Conservation (phyloP, 2,113 vertebrate species). For the Podilymbus podiceps region DNA sequence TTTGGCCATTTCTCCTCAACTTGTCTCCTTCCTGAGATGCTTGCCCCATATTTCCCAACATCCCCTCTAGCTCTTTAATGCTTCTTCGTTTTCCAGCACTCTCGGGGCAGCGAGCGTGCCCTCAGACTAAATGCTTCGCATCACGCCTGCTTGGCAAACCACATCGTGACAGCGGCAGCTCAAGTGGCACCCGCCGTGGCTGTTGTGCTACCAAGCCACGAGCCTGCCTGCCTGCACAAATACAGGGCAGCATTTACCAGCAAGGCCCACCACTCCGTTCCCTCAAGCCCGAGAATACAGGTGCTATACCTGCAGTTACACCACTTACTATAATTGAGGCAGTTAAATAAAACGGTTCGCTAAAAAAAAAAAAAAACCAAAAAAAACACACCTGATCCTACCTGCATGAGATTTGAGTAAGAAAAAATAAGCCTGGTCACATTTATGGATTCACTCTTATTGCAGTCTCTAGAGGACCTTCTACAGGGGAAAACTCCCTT, state of each 20-base stretch:
- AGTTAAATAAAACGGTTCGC: background rate
- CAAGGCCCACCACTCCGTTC: accelerated
- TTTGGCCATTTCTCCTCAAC: background rate
- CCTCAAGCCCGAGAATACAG: accelerated
- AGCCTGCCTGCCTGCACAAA: background rate
- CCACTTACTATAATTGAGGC: background rate
- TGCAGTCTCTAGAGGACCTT: background rate
- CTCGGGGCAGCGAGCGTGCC: background rate
- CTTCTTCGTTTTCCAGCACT: background rate
- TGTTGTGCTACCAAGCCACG: background rate
- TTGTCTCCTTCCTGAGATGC: background rate
- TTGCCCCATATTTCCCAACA: background rate
- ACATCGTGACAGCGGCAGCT: background rate
- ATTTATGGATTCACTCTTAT: background rate
- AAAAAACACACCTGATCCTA: too few species aligned
- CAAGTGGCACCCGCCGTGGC: accelerated
- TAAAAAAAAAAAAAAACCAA: too few species aligned
- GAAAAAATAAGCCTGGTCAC: background rate
- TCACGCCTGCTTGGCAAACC: background rate
- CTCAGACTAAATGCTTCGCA: background rate
- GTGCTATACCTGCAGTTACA: background rate
- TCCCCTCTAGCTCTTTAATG: background rate
- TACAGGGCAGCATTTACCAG: background rate
- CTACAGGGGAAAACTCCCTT: background rate
- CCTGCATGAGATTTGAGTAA: background rate